phyloP scores from a whole-genome alignment of 2,888 invertebrate genomes.

The Scaptomyza polygonia region DNA sequence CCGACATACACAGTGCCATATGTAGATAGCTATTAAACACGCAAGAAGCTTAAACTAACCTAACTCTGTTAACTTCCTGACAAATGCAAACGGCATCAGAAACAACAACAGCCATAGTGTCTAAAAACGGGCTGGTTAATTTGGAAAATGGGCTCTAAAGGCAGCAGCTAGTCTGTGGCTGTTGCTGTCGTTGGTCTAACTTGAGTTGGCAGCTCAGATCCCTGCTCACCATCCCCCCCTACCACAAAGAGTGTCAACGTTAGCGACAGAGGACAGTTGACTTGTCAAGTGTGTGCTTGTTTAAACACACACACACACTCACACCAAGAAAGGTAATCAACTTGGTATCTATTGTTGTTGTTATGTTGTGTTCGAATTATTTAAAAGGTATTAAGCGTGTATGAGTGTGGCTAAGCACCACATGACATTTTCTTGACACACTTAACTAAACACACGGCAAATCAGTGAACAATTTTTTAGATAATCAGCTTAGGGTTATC shows the following conservation, averaged over 20 bases:
- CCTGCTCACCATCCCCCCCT: neutral
- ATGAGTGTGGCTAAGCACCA: conserved; percentile 6
- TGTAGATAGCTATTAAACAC: conserved; percentile 67
- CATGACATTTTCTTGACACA: conserved; percentile 11
- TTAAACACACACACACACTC: conserved; percentile 28
- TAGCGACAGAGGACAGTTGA: conserved; percentile 38
- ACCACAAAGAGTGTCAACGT: conserved; percentile 27
- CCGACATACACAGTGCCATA: conserved; percentile 33
- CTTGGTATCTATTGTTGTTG: conserved; percentile 40
- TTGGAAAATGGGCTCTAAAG: conserved; percentile 43
- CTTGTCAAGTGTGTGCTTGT: conserved; percentile 55
- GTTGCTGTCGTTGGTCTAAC: conserved; percentile 23
- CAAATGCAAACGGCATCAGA: conserved; percentile 9
- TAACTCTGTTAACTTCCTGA: conserved; percentile 10
- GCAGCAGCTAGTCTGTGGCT: conserved; percentile 10
- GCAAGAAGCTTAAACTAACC: conserved; percentile 69
- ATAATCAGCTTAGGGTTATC: conserved; percentile 31
- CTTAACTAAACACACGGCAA: conserved; percentile 22
- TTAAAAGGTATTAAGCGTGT: neutral
- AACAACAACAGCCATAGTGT: neutral
- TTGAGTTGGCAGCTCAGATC: conserved; percentile 28
- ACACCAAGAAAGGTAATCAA: conserved; percentile 39
- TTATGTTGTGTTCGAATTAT: conserved; percentile 25
- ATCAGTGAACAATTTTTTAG: conserved; percentile 15
- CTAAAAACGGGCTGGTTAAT: conserved; percentile 44